Conservation (phyloP, 2,113 vertebrate genomes). For the Scomber japonicus region DNA sequence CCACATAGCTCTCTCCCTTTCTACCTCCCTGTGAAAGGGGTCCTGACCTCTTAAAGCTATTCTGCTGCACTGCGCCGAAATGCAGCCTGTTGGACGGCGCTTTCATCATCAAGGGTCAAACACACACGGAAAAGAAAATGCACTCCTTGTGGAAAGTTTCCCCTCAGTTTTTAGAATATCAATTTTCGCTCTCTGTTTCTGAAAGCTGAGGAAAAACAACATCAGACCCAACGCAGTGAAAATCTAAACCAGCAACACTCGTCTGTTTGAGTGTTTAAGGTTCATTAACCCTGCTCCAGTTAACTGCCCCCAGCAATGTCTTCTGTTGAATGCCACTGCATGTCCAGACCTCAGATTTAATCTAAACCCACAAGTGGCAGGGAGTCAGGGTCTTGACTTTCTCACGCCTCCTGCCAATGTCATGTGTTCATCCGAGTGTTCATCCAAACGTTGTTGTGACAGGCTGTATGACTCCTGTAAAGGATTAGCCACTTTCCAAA, state of each 20-base stretch:
- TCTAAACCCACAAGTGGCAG: constrained; percentile 11
- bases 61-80: constrained; percentile 43
- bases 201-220: constrained; percentile 3
- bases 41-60: constrained; percentile 61
- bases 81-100: constrained; percentile 18
- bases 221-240: not conserved
- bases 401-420: constrained; percentile 36
- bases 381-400: constrained; percentile 26
- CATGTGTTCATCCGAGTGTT: constrained; percentile 9
- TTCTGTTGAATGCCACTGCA: constrained; percentile 9
- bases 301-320: constrained; percentile 14
- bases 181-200: not conserved
- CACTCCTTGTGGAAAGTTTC: not conserved
- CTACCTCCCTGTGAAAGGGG: constrained; percentile 68
- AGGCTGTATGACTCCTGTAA: not conserved
- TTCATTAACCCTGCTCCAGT: constrained; percentile 32
- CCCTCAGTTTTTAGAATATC: not conserved
- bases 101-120: constrained; percentile 35
- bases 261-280: constrained; percentile 22
- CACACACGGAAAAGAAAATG: constrained; percentile 10
- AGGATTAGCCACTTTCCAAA: constrained; percentile 28
- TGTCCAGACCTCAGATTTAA: constrained; percentile 24
- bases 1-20: constrained; percentile 34
- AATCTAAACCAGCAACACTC: constrained; percentile 32
- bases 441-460: constrained; percentile 2